A percentile compares a stretch with the other conserved stretches of the same genome.
phyloP scores from a whole-genome alignment of 1,140 invertebrate genomes.

The Drosophila busckii region DNA sequence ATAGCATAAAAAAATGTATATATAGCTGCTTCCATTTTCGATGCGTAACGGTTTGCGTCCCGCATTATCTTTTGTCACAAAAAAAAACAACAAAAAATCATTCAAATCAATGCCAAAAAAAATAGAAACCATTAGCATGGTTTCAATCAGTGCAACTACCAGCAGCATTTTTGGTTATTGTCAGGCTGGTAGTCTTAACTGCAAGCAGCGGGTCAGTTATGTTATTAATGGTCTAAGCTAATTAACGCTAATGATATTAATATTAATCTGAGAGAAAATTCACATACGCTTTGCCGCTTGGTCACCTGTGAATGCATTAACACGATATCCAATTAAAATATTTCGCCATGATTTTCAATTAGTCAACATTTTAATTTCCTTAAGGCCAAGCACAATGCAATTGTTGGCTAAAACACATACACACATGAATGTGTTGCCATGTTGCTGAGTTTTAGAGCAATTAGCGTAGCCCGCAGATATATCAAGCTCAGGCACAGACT shows the following conservation, averaged over 20 bases:
- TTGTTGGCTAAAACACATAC: no score
- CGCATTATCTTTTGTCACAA: conserved; percentile 50
- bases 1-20: background rate
- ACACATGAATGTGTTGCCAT: no score
- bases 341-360: conserved; percentile 55
- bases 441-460: conserved; percentile 41
- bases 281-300: background rate
- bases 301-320: conserved; percentile 17
- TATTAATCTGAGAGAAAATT: background rate
- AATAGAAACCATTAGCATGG: conserved; percentile 58
- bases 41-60: conserved; percentile 63
- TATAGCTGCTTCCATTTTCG: conserved; percentile 40
- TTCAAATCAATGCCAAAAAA: conserved; percentile 57
- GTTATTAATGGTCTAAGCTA: conserved; percentile 50
- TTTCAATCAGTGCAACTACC: conserved; percentile 68
- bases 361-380: conserved; percentile 40
- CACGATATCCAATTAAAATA: conserved; percentile 57
- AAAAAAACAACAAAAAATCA: conserved; percentile 18
- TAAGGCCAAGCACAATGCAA: conserved; percentile 19
- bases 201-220: conserved; percentile 53
- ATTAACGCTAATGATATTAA: conserved; percentile 61
- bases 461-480: conserved; percentile 26
- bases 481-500: conserved; percentile 4
- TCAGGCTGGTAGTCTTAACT: conserved; percentile 8
- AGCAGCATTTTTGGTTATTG: conserved; percentile 53